Conservation (phyloP, 2,888 invertebrate genomes). For the Nephrotoma guestfalica region DNA sequence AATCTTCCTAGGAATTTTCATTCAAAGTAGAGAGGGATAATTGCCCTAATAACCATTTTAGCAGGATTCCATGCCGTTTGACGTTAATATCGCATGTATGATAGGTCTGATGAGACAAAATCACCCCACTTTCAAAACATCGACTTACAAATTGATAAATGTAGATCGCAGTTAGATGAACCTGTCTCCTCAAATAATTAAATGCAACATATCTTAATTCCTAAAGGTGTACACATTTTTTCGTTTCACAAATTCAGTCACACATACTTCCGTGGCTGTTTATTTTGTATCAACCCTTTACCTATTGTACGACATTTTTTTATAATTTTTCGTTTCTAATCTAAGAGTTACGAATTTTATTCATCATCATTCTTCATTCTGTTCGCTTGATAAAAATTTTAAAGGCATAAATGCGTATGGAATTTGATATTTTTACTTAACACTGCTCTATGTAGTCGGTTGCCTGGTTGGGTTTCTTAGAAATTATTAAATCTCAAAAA, state of each 20-base stretch:
- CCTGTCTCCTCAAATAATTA: background rate
- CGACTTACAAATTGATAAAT: background rate
- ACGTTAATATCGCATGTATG: no score
- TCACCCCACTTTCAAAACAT: background rate
- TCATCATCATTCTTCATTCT: background rate
- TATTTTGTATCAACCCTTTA: background rate
- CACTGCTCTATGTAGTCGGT: background rate
- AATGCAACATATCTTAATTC: background rate
- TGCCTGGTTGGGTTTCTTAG: background rate
- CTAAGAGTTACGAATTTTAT: background rate
- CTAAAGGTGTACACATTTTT: background rate
- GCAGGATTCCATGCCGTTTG: no score
- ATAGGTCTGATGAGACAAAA: no score
- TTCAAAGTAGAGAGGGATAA: no score
- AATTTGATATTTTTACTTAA: background rate
- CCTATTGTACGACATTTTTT: background rate
- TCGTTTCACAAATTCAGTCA: background rate
- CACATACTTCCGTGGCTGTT: background rate
- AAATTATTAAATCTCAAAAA: background rate
- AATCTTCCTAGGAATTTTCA: no score
- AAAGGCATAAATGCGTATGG: background rate
- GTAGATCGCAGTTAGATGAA: background rate
- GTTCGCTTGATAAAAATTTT: background rate
- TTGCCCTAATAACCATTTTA: no score
- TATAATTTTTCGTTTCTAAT: background rate